Percentiles rank a stretch among this genome's conserved stretches.
phyloP scores from a whole-genome alignment of 2,888 invertebrate genomes.

The Thymelicus acteon region DNA sequence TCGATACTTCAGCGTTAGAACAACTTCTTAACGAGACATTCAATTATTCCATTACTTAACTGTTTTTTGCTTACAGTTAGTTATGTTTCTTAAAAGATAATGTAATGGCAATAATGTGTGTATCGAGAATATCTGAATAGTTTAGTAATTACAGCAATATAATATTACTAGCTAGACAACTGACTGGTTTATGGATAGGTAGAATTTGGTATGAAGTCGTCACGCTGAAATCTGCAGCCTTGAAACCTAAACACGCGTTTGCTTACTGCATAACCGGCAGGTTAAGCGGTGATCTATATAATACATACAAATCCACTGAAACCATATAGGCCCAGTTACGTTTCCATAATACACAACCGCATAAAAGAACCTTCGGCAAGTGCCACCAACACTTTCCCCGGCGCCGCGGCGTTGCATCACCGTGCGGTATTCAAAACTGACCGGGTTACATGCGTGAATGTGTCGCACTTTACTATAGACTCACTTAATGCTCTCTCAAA shows the following conservation, averaged over 20 bases:
- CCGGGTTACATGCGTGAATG: constrained; percentile 12
- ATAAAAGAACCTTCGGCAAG: neutral
- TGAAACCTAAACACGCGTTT: too few species aligned
- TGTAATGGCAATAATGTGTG: too few species aligned
- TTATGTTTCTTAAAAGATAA: too few species aligned
- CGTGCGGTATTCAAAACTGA: constrained; percentile 10
- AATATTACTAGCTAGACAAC: too few species aligned
- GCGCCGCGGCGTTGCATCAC: constrained; percentile 14
- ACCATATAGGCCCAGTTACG: neutral
- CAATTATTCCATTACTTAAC: too few species aligned
- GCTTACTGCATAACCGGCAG: neutral
- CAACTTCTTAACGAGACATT: neutral
- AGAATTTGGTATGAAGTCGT: too few species aligned
- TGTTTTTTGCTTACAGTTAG: too few species aligned
- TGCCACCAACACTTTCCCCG: constrained; percentile 14
- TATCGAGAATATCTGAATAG: too few species aligned
- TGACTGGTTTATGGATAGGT: too few species aligned
- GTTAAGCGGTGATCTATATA: neutral
- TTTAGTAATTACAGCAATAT: too few species aligned
- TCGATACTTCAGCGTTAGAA: neutral
- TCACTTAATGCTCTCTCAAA: neutral
- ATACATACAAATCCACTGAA: neutral
- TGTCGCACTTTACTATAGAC: neutral
- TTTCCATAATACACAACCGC: neutral
- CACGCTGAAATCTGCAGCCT: too few species aligned